These are phyloP conservation scores for Coenonympha arcania DNA, from an alignment of 2,888 invertebrate genomes.

Conservation along the genomic window DNA sequence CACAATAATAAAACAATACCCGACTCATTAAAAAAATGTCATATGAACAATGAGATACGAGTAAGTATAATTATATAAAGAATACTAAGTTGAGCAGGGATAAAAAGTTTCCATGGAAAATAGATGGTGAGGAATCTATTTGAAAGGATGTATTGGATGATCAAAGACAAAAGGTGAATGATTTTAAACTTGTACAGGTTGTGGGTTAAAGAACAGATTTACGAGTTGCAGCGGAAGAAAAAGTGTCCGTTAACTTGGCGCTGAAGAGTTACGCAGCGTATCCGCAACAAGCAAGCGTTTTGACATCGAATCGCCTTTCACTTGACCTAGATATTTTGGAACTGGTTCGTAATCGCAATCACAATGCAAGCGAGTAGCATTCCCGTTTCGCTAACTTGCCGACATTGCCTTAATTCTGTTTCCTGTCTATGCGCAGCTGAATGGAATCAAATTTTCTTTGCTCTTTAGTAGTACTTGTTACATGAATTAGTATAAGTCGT, in stretches of 20 bases:
- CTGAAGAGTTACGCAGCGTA: conserved; percentile 33
- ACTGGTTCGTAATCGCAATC: conserved; percentile 67
- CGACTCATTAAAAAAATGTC: background rate
- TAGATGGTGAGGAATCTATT: no score
- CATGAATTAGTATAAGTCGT: no score
- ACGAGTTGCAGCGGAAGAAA: conserved; percentile 15
- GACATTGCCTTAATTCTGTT: conserved; percentile 34
- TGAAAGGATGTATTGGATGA: no score
- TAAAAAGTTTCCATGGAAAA: no score
- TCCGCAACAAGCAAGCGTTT: conserved; percentile 48
- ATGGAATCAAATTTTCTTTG: conserved; percentile 15
- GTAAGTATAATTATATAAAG: no score
- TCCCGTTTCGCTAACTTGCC: conserved; percentile 34
- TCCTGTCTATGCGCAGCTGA: conserved; percentile 29
- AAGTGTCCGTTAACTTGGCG: conserved; percentile 12
- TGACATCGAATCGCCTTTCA: conserved; percentile 68
- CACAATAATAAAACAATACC: background rate
- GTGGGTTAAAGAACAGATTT: background rate
- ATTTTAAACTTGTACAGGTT: no score
- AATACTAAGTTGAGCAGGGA: no score
- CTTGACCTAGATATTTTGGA: conserved; percentile 72
- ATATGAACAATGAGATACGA: no score
- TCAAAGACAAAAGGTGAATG: no score
- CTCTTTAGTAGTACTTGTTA: background rate
- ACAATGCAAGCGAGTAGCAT: conserved; percentile 51